Evolutionary conservation across 2,797 vertebrate genomes (phyloP), one percentile per base, ranked within the genome.

Genomic region (Ispidina picta): DNA sequence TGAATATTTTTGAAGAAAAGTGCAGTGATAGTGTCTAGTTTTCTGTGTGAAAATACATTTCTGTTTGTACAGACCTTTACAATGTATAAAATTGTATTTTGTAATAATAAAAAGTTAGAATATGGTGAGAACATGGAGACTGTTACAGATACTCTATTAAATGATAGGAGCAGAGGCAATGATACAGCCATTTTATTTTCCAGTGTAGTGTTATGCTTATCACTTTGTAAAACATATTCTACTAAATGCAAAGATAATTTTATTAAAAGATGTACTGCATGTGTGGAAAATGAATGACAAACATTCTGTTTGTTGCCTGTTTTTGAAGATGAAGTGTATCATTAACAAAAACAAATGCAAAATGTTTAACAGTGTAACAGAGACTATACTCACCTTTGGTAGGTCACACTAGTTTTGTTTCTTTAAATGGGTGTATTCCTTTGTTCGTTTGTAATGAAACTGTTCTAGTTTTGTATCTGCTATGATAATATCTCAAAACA

Each of bases 21-120:
- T 94, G 33, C 83, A 51, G 89, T 96, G 88, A 94, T 95, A 96
- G 88, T 96, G 91, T 97, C 94, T 96, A 91, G 56, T 93, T 92
- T 91, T 91, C 93, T 65, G 65, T 82, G 89, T 96, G 90, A 86
- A 95, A 95, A 96, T 86, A 51, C n/a, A 25, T 73, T 54, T 39
- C 46, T 91, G 80, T 93, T 94, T 84, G 82, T 79, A 65, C 68
- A 94, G 92, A 78, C 68, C 87, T 83, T 93, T 89, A 48, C 52
- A 66, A 78, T 91, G 80, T 94, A 56, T 48, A 44, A 85, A 86
- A 86, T 63, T 72, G 56, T 79, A 81, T 69, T 95, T 92, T 76
- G 65, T 79, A 76, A 75, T 87, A 85, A 79, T 86, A 77, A 83
- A 85, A 94, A 93, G 91, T 83, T 86, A 88, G 89, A 93, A 68